A percentile compares a stretch with the other conserved stretches of the same genome.
phyloP scores from a whole-genome alignment of 2,797 vertebrate genomes.

The Amblyraja radiata region DNA sequence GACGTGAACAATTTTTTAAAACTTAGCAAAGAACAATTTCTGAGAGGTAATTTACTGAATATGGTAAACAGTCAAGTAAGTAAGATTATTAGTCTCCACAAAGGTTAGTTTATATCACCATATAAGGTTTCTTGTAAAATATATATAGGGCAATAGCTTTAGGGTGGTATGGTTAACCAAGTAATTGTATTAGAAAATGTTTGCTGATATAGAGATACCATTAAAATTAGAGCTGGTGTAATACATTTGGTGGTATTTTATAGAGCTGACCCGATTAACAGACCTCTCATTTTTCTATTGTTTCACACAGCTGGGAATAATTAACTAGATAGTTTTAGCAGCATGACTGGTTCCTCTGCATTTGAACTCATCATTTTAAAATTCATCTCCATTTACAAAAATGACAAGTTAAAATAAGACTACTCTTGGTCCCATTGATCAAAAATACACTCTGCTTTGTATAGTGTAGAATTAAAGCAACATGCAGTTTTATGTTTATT shows the following conservation, averaged over 20 bases:
- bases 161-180: constrained; percentile 47
- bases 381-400: background rate
- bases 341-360: background rate
- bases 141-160: constrained; percentile 38
- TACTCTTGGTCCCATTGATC: background rate
- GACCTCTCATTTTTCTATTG: constrained; percentile 48
- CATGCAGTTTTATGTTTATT: background rate
- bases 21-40: constrained; percentile 71
- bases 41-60: constrained; percentile 55
- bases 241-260: constrained; percentile 47
- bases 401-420: background rate
- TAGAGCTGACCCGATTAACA: constrained; percentile 46
- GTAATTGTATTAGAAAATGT: constrained; percentile 50
- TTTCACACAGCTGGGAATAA: constrained; percentile 58
- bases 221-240: constrained; percentile 44
- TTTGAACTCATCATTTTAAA: background rate
- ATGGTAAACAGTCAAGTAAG: constrained; percentile 52
- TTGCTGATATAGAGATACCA: constrained; percentile 50
- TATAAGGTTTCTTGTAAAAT: constrained; percentile 49
- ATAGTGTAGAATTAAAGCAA: background rate
- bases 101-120: constrained; percentile 43
- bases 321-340: constrained; percentile 23
- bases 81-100: constrained; percentile 45
- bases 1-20: constrained; percentile 57
- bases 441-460: background rate